Evolutionary conservation across 2,113 vertebrate genomes (phyloP).

Genomic region (Heterocephalus glaber): DNA sequence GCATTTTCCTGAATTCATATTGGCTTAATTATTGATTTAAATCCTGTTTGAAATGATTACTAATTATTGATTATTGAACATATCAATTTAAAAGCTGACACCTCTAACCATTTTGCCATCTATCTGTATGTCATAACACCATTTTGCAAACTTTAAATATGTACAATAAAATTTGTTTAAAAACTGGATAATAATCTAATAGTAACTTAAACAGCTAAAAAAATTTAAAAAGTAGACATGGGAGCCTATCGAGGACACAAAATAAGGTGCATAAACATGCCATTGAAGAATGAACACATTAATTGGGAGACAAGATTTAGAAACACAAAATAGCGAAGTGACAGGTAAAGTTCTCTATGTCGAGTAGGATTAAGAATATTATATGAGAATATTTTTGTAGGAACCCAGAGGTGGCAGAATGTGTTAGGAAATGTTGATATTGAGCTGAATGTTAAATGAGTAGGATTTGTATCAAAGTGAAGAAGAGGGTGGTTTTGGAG

Average conservation of each 20-base stretch:
- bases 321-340: not conserved
- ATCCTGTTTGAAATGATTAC: constrained; percentile 7
- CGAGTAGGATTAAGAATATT: not conserved
- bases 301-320: not conserved
- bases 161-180: not conserved
- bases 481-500: not conserved
- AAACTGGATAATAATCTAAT: not conserved
- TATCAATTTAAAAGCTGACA: not conserved
- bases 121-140: not conserved
- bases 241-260: not conserved
- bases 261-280: not conserved
- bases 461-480: not conserved
- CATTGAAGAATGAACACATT: not conserved
- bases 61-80: not conserved
- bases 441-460: not conserved
- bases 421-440: not conserved
- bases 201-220: not conserved
- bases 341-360: not conserved
- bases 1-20: not conserved
- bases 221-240: not conserved
- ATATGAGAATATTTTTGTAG: not conserved
- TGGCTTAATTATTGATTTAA: constrained; percentile 8
- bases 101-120: not conserved
- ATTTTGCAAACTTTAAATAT: not conserved
- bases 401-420: not conserved